Evolutionary conservation across 2,888 invertebrate species (phyloP), one percentile per base, ranked within the genome.

Genomic region (Parascotia fuliginaria): DNA sequence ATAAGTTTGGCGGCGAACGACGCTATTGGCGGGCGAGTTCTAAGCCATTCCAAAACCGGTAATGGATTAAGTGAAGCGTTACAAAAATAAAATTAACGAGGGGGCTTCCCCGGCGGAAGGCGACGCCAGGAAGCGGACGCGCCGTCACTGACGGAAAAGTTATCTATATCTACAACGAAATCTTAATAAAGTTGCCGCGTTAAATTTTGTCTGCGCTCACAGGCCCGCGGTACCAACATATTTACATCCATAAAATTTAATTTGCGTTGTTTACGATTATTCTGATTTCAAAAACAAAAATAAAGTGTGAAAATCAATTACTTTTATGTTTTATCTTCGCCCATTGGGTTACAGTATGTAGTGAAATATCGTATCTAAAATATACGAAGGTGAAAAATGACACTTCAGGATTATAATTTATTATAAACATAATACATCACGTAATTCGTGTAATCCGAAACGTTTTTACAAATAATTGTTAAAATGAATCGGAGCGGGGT

Each of bases 71-170:
- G 79, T 81, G 79, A 79, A 75, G 73, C 82, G 83, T 81, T 73
- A 78, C 78, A 79, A 80, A 87, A 89, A 89, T 88, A 87, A 87
- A 88, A 89, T 89, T 85, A 87, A 87, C 85, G 88, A 86, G 83
- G 82, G 70, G 72, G 77, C 74, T 78, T 82, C 77, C 72, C 84
- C 85, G 73, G 73, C 79, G 87, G 88, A 87, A 85, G 75, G 67
- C 80, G 76, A 68, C 73, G 72, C 55, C 74, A 75, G 86, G 87
- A 88, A 85, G 76, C 81, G 82, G 82, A 79, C 76, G 78, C 75
- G 79, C 72, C 81, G 76, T 69, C 77, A 70, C 75, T 73, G 79
- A 75, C 79, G 78, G 79, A 75, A 73, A 80, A 82, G 73, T 85
- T 87, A 83, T 85, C 82, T 83, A 77, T 80, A 83, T 86, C 82